phyloP scores from a whole-genome alignment of 2,113 vertebrate genomes.

The Hydrolagus affinis region DNA sequence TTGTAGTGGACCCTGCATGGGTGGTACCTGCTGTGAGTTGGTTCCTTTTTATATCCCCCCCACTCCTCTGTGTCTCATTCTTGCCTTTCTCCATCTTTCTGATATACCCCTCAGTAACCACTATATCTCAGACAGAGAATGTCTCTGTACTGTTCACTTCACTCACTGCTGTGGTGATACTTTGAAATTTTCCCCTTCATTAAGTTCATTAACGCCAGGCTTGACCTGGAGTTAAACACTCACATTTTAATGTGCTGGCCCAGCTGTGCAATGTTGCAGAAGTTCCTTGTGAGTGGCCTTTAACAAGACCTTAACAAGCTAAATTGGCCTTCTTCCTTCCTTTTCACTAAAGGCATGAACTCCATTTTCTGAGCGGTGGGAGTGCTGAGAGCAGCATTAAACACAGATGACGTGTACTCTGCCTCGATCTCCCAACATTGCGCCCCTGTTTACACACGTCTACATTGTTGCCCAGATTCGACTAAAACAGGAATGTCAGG shows the following conservation, averaged over 20 bases:
- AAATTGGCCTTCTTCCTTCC: neutral
- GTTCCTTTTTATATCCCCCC: too few species aligned
- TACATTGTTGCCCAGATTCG: neutral
- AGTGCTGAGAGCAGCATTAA: neutral
- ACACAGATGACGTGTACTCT: neutral
- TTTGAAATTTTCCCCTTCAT: constrained; percentile 12
- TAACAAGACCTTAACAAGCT: neutral
- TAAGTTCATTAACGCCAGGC: neutral
- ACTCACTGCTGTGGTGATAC: too few species aligned
- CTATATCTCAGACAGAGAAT: too few species aligned
- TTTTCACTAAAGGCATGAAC: neutral
- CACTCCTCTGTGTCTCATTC: too few species aligned
- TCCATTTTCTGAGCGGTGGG: neutral
- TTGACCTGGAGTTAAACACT: neutral
- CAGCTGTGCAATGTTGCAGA: neutral
- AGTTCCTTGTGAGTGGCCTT: neutral
- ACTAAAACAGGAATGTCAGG: neutral
- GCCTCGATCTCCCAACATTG: neutral
- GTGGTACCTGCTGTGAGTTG: too few species aligned
- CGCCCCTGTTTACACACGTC: neutral
- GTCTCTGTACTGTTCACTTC: too few species aligned
- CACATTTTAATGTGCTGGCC: neutral
- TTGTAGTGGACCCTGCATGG: too few species aligned
- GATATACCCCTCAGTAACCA: too few species aligned
- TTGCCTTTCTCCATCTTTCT: too few species aligned